These are phyloP conservation scores for Atlantisia rogersi DNA, from an alignment of 2,113 vertebrate species.

Conservation along the genomic window DNA sequence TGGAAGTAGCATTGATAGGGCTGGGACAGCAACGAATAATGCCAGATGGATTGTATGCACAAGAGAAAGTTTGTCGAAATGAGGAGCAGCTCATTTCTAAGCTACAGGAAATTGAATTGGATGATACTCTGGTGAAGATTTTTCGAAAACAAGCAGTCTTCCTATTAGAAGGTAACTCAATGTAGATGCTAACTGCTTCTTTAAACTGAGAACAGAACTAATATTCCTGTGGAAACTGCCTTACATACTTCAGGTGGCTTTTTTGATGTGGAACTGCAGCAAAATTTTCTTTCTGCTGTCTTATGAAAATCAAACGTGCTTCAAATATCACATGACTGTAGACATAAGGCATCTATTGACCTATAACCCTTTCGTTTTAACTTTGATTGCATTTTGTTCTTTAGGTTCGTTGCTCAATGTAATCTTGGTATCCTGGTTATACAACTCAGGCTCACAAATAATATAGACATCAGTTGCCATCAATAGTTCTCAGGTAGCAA, in stretches of 20 bases:
- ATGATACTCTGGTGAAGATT: constrained; percentile 90
- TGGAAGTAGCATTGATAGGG: constrained; percentile 92
- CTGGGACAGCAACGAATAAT: constrained; percentile 95
- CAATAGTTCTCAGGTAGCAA: background rate
- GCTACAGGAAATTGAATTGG: constrained; percentile 90
- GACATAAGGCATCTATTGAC: background rate
- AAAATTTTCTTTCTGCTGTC: background rate
- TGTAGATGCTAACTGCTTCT: constrained; percentile 20
- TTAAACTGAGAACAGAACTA: background rate
- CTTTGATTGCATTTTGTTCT: background rate
- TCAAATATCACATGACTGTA: background rate
- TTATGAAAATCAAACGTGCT: background rate
- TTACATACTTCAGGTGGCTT: background rate
- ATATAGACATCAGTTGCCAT: background rate
- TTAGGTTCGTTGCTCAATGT: background rate
- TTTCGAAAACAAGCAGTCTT: constrained; percentile 93
- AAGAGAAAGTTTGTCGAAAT: constrained; percentile 95
- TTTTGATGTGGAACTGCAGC: background rate
- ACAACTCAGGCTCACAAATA: background rate
- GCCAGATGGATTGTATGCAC: constrained; percentile 95
- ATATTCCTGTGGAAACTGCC: background rate
- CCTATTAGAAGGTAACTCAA: constrained; percentile 89
- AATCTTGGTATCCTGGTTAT: background rate
- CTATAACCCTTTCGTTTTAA: background rate
- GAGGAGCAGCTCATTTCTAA: constrained; percentile 94